These are phyloP conservation scores for Prenolepis imparis DNA, from an alignment of 2,888 invertebrate genomes.

Conservation along the genomic window DNA sequence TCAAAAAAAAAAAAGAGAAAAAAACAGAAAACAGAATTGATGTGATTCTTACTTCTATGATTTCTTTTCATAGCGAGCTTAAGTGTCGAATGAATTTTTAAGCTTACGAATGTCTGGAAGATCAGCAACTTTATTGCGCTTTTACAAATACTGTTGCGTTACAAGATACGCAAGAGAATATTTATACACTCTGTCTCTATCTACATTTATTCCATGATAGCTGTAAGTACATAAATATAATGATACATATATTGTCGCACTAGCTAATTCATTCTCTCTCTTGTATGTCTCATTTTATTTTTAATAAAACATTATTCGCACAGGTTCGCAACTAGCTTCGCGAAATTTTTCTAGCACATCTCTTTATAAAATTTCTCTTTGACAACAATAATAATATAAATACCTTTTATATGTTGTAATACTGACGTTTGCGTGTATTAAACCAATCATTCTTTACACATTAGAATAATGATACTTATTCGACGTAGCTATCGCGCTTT, in stretches of 20 bases:
- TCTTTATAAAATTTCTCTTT: slow-evolving; percentile 13
- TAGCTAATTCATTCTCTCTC: slow-evolving; percentile 35
- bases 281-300: slow-evolving; percentile 43
- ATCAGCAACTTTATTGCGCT: slow-evolving; percentile 18
- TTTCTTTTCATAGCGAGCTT: background rate
- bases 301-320: slow-evolving; percentile 57
- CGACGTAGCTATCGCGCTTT: background rate
- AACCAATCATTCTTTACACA: background rate
- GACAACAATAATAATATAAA: slow-evolving; percentile 27
- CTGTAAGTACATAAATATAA: slow-evolving; percentile 38
- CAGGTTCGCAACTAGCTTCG: slow-evolving; percentile 14
- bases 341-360: background rate
- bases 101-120: background rate
- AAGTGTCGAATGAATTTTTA: slow-evolving; percentile 1
- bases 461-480: slow-evolving; percentile 11
- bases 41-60: slow-evolving; percentile 26
- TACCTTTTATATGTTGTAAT: slow-evolving; percentile 6
- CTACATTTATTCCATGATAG: slow-evolving; percentile 9
- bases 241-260: slow-evolving; percentile 22
- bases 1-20: background rate
- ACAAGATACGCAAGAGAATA: slow-evolving; percentile 29
- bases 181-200: slow-evolving; percentile 6
- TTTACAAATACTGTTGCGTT: slow-evolving; percentile 3
- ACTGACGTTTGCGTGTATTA: slow-evolving; percentile 23
- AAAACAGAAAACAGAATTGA: background rate